These are phyloP conservation scores for Pterostichus niger DNA, from an alignment of 2,888 invertebrate genomes.

Conservation along the genomic window DNA sequence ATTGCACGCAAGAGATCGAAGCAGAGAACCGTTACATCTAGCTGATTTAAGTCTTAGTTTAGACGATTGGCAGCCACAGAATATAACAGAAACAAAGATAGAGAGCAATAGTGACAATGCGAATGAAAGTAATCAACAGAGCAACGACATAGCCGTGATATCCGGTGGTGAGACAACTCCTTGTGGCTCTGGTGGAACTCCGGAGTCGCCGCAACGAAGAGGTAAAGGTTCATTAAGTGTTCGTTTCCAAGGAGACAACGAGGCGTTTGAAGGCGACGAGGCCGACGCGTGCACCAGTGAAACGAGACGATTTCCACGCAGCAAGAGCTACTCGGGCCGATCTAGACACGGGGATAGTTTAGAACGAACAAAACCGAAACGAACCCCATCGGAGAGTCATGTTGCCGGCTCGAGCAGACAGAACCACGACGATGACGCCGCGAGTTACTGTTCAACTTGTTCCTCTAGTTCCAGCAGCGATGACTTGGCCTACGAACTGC, in stretches of 20 bases:
- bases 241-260: constrained; percentile 79
- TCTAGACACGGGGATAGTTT: constrained; percentile 74
- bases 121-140: constrained; percentile 16
- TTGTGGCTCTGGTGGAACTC: constrained; percentile 71
- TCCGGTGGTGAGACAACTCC: constrained; percentile 70
- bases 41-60: constrained; percentile 79
- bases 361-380: constrained; percentile 73
- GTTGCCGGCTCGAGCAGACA: constrained; percentile 72
- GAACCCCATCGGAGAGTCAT: constrained; percentile 74
- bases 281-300: constrained; percentile 74
- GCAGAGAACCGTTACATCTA: constrained; percentile 81
- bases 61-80: constrained; percentile 79
- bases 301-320: constrained; percentile 77
- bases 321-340: constrained; percentile 79
- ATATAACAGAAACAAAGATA: constrained; percentile 60
- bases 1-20: constrained; percentile 80
- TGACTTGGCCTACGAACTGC: constrained; percentile 91
- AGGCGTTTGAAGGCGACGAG: constrained; percentile 77
- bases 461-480: constrained; percentile 92
- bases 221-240: constrained; percentile 77
- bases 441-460: constrained; percentile 94
- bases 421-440: constrained; percentile 82
- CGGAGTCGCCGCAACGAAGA: constrained; percentile 75
- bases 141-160: not conserved
- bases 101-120: not conserved